Base-by-base conservation (phyloP, 1,140 invertebrate species). In the Coenobita brevimanus region DNA sequence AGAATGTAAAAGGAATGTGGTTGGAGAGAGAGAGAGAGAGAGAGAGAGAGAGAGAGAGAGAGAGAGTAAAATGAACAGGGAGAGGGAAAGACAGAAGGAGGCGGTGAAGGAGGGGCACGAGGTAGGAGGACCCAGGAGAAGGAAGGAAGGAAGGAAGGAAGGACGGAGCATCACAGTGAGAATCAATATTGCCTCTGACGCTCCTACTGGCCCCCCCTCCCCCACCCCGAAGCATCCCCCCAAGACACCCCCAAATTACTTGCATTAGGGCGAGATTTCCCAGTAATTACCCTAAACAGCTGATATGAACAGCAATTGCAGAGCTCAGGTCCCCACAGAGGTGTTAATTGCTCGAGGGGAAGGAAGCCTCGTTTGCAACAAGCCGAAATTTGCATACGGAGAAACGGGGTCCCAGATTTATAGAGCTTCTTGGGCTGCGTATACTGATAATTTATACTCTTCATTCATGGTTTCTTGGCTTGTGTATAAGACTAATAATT, bases 251-350 rank as follows among this genome's bases (percentile, higher is more conserved):
- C 84, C 15, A 79, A 86, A 86, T 86, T 69, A 86, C 84, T 86
- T 86, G 60, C 84, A 86, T 86, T 86, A 86, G 84, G 67, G 75
- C 84, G 60, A 86, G 84, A 86, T 79, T 86, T 71, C 76, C 84
- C 84, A 60, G 78, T 86, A 86, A 86, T 86, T 86, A 86, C 84
- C 84, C 62, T 86, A 86, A 86, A 79, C 84, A 86, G 84, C 75
- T 78, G 84, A 86, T 86, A 86, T 71, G 84, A 86, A 86, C 60
- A 86, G 84, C 84, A 86, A 79, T 76, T 86, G 75, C 84, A 86
- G 73, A 86, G 84, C 84, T 86, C 84, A 86, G 84, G 84, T 86
- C 84, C 84, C 84, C 69, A 62, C 84, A 86, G 84, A 84, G 84
- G 84, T 79, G 84, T 79, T 86, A 43, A 86, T 80, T 86, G 76